These are phyloP conservation scores for Atopsyche davidsoni DNA, from an alignment of 1,140 invertebrate species.

Conservation along the genomic window DNA sequence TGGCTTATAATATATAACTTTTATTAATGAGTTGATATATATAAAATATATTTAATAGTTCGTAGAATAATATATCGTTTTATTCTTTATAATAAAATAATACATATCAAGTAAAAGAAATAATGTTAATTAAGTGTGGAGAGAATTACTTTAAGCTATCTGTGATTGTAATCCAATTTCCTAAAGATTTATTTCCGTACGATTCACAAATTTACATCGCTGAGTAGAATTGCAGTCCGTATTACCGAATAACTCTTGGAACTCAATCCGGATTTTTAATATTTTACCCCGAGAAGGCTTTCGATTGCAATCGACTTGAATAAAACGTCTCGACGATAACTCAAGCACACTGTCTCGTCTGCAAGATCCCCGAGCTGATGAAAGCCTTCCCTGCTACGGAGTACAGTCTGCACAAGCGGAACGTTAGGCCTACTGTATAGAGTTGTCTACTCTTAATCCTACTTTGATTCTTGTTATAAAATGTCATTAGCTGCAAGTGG, in stretches of 20 bases:
- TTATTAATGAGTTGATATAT: not conserved
- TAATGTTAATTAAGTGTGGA: not conserved
- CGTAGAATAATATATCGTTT: not conserved
- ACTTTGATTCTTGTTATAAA: not conserved
- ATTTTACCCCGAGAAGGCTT: not conserved
- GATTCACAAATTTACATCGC: not conserved
- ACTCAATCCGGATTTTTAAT: not conserved
- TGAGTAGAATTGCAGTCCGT: not conserved
- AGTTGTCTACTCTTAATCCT: no score
- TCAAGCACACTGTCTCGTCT: no score
- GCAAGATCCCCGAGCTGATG: no score
- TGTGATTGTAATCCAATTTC: not conserved
- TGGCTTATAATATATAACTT: not conserved
- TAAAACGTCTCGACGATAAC: no score
- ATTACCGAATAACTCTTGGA: not conserved
- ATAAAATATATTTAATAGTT: not conserved
- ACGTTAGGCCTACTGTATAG: not conserved
- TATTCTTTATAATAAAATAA: constrained; percentile 1
- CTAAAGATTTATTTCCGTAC: not conserved
- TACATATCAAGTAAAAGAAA: constrained; percentile 1
- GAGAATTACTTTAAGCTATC: not conserved
- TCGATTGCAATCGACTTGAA: not conserved
- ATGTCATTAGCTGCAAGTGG: constrained; percentile 1
- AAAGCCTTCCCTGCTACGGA: no score
- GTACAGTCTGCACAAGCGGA: not conserved